phyloP scores from a whole-genome alignment of 2,797 vertebrate species.

The Mionectes olivaceus region DNA sequence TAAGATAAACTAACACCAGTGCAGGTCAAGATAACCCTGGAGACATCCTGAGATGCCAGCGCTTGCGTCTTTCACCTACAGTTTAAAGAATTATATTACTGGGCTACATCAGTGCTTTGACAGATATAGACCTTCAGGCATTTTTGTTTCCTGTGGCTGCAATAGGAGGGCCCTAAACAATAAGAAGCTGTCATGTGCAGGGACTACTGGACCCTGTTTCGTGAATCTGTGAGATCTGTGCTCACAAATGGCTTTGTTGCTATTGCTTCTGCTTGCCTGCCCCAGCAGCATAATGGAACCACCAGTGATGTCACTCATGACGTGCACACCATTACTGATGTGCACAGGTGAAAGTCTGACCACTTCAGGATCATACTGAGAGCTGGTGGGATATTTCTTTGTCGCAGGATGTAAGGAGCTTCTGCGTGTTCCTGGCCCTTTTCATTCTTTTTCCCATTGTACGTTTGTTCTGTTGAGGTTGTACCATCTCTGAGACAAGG shows the following conservation, averaged over 20 bases:
- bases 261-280: not conserved
- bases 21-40: not conserved
- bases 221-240: not conserved
- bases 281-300: not conserved
- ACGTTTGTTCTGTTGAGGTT: not conserved
- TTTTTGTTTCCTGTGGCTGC: not conserved
- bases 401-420: not conserved
- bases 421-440: not conserved
- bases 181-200: rapidly evolving
- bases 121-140: not conserved
- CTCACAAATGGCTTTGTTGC: not conserved
- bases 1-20: not conserved
- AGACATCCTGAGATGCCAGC: not conserved
- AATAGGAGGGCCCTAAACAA: not conserved
- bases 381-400: rapidly evolving
- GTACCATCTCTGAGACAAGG: not conserved
- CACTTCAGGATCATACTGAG: not conserved
- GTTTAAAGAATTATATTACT: not conserved
- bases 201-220: not conserved
- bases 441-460: rapidly evolving
- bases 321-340: not conserved
- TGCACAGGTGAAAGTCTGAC: not conserved
- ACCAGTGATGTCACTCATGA: rapidly evolving
- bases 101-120: not conserved
- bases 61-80: not conserved